Base-by-base conservation (phyloP, 2,888 invertebrate species). In the Sturmia bella region DNA sequence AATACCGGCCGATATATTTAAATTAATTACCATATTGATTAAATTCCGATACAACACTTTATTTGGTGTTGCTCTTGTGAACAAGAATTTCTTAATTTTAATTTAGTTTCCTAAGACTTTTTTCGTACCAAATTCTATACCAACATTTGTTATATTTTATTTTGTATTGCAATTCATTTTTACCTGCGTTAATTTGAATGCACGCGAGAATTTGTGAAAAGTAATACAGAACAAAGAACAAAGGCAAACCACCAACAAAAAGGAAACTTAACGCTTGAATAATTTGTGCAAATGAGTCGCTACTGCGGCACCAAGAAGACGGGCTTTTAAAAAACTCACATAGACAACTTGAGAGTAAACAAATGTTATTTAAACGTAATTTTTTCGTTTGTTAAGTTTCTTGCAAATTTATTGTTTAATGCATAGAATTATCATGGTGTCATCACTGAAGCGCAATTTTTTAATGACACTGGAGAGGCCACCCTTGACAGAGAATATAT, bases 361-460 rank as follows among this genome's bases (percentile, higher is more conserved):
- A 45, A 39, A 69, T 21, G 15, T 45, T 12, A 41, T 12, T 17
- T 41, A 2, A 3, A 17, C n/a, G 12, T n/a, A 37, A 4, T n/a
- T 3, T 19, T n/a, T 37, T 15, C 21, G 19, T 66, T 21, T 52
- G 48, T 37, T 32, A 57, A 56, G 9, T 45, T 76, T 73, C 73
- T 50, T 63, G 43, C 37, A 73, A 77, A 81, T 77, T 73, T 73
- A 69, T 82, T 56, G 56, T 68, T 45, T 74, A 39, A 63, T 56
- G 73, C 77, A 69, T 73, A 74, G 59, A 82, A 82, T 82, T 82
- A 74, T 80, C 32, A 64, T 73, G 37, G 56, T 73, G 63, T 69
- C 73, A 77, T 64, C 77, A 77, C 63, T 77, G 81, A 69, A 82
- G 77, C 77, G 69, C 69, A 77, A 59, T 74, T 73, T 64, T 59